phyloP scores from a whole-genome alignment of 2,113 vertebrate species.

The Neofelis nebulosa region DNA sequence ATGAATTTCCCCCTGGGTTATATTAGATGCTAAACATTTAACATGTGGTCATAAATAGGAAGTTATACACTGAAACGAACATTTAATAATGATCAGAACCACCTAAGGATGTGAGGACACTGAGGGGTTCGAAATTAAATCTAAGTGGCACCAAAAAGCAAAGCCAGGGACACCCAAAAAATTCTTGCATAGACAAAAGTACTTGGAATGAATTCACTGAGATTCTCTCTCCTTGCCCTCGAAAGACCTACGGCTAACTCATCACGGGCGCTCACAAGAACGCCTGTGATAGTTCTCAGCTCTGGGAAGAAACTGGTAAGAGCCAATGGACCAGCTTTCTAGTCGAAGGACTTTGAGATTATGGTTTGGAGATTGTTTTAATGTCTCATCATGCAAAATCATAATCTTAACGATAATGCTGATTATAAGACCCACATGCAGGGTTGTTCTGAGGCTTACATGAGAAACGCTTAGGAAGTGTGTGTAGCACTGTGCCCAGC shows the following conservation, averaged over 20 bases:
- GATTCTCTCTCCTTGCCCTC: conserved; percentile 69
- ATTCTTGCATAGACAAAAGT: conserved; percentile 43
- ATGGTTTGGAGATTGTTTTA: not conserved
- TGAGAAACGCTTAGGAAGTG: not conserved
- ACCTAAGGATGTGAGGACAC: conserved; percentile 55
- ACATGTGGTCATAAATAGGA: conserved; percentile 75
- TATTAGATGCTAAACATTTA: conserved; percentile 76
- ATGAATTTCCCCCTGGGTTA: conserved; percentile 74
- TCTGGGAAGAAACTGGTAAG: not conserved
- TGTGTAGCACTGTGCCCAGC: not conserved
- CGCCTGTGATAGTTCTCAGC: not conserved
- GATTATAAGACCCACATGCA: not conserved
- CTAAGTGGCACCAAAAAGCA: conserved; percentile 80
- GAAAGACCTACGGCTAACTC: conserved; percentile 58
- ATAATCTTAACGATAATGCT: not conserved
- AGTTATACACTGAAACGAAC: conserved; percentile 78
- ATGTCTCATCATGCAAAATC: not conserved
- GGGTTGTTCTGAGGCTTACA: not conserved
- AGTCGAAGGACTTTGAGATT: not conserved
- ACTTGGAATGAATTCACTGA: conserved; percentile 65
- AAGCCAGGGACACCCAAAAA: conserved; percentile 79
- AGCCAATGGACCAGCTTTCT: not conserved
- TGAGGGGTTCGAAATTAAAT: conserved; percentile 82
- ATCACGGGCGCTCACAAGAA: not conserved
- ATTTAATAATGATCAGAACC: conserved; percentile 67